These are phyloP conservation scores for Nycticorax nycticorax DNA, from an alignment of 2,113 vertebrate genomes.

Conservation along the genomic window DNA sequence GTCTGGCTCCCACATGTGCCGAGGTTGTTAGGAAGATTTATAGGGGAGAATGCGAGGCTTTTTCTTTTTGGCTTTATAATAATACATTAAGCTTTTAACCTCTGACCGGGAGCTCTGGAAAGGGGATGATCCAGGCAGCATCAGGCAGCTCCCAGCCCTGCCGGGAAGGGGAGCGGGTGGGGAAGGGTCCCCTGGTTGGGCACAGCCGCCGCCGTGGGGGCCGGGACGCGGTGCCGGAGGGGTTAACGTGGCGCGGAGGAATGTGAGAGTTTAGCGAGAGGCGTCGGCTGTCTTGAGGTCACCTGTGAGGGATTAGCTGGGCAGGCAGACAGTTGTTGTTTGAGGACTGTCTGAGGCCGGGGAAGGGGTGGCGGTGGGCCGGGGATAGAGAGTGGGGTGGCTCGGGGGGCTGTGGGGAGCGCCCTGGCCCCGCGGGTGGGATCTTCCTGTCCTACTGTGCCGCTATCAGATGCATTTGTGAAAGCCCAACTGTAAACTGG, in stretches of 20 bases:
- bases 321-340: slow-evolving; percentile 77
- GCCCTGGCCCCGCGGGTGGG: slow-evolving; percentile 19
- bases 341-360: slow-evolving; percentile 76
- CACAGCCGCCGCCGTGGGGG: neutral
- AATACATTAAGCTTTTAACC: slow-evolving; percentile 76
- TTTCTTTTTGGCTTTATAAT: slow-evolving; percentile 60
- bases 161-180: neutral
- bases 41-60: slow-evolving; percentile 59
- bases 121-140: slow-evolving; percentile 58
- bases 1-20: slow-evolving; percentile 79
- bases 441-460: slow-evolving; percentile 59
- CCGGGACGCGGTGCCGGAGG: slow-evolving; percentile 28
- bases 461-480: neutral
- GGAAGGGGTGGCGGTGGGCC: slow-evolving; percentile 22
- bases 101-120: slow-evolving; percentile 63
- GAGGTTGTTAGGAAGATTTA: slow-evolving; percentile 73
- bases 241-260: slow-evolving; percentile 70
- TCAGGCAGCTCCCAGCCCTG: slow-evolving; percentile 11
- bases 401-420: neutral
- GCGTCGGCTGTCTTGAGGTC: slow-evolving; percentile 75
- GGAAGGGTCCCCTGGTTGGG: neutral
- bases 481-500: neutral
- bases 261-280: slow-evolving; percentile 73
- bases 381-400: neutral
- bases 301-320: slow-evolving; percentile 79